Evolutionary conservation across 2,113 vertebrate species (phyloP).

Genomic region (Stegastes partitus): DNA sequence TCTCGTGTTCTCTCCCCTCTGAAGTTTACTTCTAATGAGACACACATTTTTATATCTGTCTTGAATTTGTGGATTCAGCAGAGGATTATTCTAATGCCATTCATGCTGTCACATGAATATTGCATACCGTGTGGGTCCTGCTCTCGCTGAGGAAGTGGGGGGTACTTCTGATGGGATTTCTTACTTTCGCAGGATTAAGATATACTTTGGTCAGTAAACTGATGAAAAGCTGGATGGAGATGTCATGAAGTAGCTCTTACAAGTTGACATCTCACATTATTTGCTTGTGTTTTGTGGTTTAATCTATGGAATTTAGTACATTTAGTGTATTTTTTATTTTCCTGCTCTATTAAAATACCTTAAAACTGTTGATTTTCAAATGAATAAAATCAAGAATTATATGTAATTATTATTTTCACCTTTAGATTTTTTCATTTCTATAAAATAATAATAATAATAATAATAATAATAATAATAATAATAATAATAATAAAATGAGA

Average conservation of each 20-base stretch:
- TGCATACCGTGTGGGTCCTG: slow-evolving; percentile 33
- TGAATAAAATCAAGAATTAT: neutral
- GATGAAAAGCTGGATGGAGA: neutral
- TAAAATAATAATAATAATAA: too few relatives aligned
- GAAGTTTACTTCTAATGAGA: slow-evolving; percentile 42
- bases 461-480: too few relatives aligned
- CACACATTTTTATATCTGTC: slow-evolving; percentile 23
- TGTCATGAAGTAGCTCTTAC: neutral
- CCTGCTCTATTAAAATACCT: neutral
- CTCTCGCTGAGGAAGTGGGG: neutral
- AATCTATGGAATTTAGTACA: neutral
- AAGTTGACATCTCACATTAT: neutral
- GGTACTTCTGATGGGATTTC: slow-evolving; percentile 54
- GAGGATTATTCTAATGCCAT: slow-evolving; percentile 72
- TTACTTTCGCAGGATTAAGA: slow-evolving; percentile 43
- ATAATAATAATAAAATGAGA: too few relatives aligned
- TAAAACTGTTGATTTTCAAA: too few relatives aligned
- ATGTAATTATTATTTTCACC: neutral
- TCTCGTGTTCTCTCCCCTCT: neutral
- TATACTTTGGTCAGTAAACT: slow-evolving; percentile 16
- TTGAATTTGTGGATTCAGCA: slow-evolving; percentile 65
- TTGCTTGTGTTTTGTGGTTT: neutral
- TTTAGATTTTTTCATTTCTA: neutral
- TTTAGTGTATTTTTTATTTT: neutral
- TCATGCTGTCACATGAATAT: slow-evolving; percentile 67